A percentile compares a stretch with the other conserved stretches of the same genome.
phyloP scores from a whole-genome alignment of 2,797 vertebrate genomes.

The Emydoidea blandingii region DNA sequence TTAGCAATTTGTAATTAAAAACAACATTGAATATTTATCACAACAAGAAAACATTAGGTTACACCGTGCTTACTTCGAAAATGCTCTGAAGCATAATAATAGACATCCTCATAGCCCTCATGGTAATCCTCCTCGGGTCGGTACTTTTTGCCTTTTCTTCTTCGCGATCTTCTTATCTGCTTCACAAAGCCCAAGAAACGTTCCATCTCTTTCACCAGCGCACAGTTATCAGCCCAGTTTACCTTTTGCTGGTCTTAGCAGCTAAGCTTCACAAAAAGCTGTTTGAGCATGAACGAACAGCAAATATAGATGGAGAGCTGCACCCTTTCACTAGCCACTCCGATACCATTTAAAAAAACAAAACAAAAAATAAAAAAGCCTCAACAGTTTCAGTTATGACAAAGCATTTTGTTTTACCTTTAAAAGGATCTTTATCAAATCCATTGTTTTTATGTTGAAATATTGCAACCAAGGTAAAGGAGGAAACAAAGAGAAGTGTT shows the following conservation, averaged over 20 bases:
- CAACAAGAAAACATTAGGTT: conserved; percentile 31
- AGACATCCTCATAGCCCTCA: conserved; percentile 98
- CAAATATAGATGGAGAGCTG: background rate
- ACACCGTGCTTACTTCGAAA: conserved; percentile 89
- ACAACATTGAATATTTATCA: conserved; percentile 46
- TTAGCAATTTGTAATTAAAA: conserved; percentile 51
- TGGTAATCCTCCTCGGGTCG: conserved; percentile 98
- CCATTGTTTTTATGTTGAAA: background rate
- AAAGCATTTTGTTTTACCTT: conserved; percentile 43
- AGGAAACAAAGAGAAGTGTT: conserved; percentile 15
- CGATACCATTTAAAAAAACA: background rate
- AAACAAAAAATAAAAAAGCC: background rate
- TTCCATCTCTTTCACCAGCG: conserved; percentile 85
- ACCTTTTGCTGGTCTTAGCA: conserved; percentile 31
- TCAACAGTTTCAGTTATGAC: conserved; percentile 43
- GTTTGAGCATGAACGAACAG: conserved; percentile 60
- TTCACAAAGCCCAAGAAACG: conserved; percentile 94
- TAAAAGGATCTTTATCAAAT: conserved; percentile 48
- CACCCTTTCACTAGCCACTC: conserved; percentile 39
- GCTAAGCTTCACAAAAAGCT: conserved; percentile 59
- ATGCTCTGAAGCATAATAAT: conserved; percentile 95
- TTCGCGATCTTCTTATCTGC: conserved; percentile 91
- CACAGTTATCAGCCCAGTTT: conserved; percentile 8
- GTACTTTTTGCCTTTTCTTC: conserved; percentile 96
- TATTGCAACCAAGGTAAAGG: conserved; percentile 32